Evolutionary conservation across 2,888 invertebrate species (phyloP).

Genomic region (Platynereis dumerilii): DNA sequence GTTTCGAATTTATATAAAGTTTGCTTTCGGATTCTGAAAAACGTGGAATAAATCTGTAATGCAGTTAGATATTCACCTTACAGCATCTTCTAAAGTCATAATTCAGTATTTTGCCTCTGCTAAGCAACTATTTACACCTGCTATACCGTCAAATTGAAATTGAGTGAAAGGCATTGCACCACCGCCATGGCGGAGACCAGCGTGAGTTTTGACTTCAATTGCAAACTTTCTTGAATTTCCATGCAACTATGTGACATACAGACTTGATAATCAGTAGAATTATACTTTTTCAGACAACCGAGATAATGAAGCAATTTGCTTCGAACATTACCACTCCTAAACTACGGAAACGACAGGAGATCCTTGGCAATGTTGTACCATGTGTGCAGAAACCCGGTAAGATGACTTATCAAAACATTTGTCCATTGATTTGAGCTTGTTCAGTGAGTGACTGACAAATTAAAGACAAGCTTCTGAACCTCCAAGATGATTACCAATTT

Average conservation of each 20-base stretch:
- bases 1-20: not conserved
- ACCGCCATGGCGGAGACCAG: slow-evolving; percentile 49
- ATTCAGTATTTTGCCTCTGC: not conserved
- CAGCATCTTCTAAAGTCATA: too few species aligned
- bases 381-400: slow-evolving; percentile 48
- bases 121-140: not conserved
- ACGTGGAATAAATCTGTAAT: too few species aligned
- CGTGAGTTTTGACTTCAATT: slow-evolving; percentile 24
- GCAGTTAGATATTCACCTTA: too few species aligned
- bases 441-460: too few species aligned
- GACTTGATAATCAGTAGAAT: not conserved
- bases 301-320: slow-evolving; percentile 53
- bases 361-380: slow-evolving; percentile 44
- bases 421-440: too few species aligned
- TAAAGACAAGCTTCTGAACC: too few species aligned
- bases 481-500: too few species aligned
- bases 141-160: too few species aligned
- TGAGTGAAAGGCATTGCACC: slow-evolving; percentile 42
- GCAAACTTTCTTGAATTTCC: not conserved
- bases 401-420: too few species aligned
- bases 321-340: slow-evolving; percentile 49
- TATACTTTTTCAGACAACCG: slow-evolving; percentile 34
- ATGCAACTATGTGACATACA: not conserved
- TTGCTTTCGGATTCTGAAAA: not conserved
- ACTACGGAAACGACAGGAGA: slow-evolving; percentile 47